phyloP scores from a whole-genome alignment of 2,797 vertebrate species.

The Siniperca undulata region DNA sequence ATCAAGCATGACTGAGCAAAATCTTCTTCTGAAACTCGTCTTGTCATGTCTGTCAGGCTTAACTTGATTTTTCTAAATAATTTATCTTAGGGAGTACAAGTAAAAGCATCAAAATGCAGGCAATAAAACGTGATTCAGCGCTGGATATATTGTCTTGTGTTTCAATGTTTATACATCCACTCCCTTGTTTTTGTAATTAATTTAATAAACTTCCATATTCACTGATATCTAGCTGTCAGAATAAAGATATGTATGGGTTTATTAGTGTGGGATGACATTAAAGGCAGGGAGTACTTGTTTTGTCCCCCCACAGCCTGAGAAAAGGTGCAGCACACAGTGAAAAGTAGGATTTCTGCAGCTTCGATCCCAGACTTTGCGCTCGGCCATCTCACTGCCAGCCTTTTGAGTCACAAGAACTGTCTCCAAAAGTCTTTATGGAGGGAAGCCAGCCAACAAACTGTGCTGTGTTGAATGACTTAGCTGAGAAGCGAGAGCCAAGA shows the following conservation, averaged over 20 bases:
- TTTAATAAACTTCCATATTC: neutral
- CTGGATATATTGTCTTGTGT: neutral
- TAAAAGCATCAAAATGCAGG: neutral
- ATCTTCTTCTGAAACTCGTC: neutral
- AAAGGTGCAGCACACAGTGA: slow-evolving; percentile 16
- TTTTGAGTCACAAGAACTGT: slow-evolving; percentile 13
- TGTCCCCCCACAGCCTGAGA: slow-evolving; percentile 5
- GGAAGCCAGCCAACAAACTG: slow-evolving; percentile 37
- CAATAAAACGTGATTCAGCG: neutral
- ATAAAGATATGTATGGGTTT: slow-evolving; percentile 6
- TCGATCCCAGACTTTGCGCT: neutral
- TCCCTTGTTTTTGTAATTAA: neutral
- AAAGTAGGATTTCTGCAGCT: slow-evolving; percentile 14
- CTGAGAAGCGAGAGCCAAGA: slow-evolving; percentile 32
- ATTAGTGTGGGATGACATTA: slow-evolving; percentile 14
- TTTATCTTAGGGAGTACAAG: neutral
- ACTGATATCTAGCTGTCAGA: slow-evolving; percentile 36
- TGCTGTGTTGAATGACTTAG: slow-evolving; percentile 36
- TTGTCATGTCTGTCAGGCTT: slow-evolving; percentile 1
- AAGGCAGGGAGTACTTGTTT: neutral
- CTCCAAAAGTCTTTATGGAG: slow-evolving; percentile 31
- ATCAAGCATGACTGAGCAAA: neutral
- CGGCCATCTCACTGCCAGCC: slow-evolving; percentile 6
- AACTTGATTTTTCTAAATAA: neutral
- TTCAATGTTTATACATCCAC: neutral